A percentile compares a stretch with the other conserved stretches of the same genome.
Conservation (phyloP, 2,113 vertebrate genomes). For the Varanus salvator region DNA sequence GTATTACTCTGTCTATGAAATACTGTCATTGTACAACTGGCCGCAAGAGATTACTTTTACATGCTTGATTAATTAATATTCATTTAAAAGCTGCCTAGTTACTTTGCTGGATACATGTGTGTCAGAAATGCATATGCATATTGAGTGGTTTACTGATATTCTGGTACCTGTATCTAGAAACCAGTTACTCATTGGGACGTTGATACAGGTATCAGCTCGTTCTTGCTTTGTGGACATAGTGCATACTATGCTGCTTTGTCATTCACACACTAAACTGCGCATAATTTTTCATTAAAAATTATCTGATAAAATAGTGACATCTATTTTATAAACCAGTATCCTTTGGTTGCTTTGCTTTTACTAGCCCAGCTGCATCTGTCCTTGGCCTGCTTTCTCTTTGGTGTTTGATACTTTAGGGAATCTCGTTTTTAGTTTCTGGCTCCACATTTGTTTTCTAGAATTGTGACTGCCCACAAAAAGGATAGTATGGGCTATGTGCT, state of each 20-base stretch:
- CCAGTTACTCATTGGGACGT: background rate
- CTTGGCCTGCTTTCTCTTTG: background rate
- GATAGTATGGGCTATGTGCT: too few species aligned
- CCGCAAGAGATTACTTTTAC: background rate
- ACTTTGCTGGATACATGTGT: background rate
- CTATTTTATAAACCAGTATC: background rate
- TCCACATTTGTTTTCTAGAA: background rate
- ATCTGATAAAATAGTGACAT: background rate
- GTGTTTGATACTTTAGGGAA: background rate
- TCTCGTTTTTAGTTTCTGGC: background rate
- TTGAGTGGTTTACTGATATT: background rate
- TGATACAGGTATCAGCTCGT: background rate
- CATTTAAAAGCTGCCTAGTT: background rate
- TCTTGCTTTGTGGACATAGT: too few species aligned
- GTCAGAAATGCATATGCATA: background rate
- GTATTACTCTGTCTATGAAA: background rate
- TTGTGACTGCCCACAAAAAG: background rate
- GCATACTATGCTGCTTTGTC: background rate
- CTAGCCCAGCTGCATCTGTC: background rate
- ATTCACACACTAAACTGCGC: background rate
- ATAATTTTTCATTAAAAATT: background rate
- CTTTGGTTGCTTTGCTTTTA: background rate
- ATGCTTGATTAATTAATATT: background rate
- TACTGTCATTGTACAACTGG: background rate
- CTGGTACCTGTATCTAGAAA: background rate